Evolutionary conservation across 2,113 vertebrate species (phyloP).

Genomic region (Sceloporus undulatus): DNA sequence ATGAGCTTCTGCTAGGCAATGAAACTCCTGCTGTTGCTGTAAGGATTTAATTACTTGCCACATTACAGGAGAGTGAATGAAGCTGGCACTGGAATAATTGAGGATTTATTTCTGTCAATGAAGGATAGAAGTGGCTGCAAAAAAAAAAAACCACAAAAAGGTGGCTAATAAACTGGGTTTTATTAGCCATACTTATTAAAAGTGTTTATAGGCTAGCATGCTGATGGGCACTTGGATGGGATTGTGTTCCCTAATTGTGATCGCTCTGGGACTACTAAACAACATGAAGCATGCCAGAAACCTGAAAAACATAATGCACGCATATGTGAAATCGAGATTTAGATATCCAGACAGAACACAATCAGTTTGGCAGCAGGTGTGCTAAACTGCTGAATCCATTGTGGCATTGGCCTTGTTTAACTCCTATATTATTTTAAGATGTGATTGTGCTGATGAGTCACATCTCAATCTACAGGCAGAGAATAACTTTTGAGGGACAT

Average conservation of each 20-base stretch:
- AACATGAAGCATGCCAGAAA: slow-evolving; percentile 46
- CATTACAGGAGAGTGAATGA: slow-evolving; percentile 53
- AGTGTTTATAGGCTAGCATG: slow-evolving; percentile 58
- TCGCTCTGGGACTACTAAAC: slow-evolving; percentile 57
- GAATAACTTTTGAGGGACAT: not conserved
- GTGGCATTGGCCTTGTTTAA: slow-evolving; percentile 55
- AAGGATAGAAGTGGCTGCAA: slow-evolving; percentile 53
- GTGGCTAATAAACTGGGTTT: slow-evolving; percentile 63
- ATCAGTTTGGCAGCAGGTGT: slow-evolving; percentile 65
- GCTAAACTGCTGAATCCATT: slow-evolving; percentile 54
- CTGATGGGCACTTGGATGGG: slow-evolving; percentile 60
- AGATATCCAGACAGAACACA: slow-evolving; percentile 62
- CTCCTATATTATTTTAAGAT: slow-evolving; percentile 65
- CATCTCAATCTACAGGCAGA: not conserved
- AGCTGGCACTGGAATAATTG: slow-evolving; percentile 42
- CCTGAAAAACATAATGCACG: slow-evolving; percentile 58
- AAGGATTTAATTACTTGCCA: slow-evolving; percentile 62
- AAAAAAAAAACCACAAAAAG: slow-evolving; percentile 56
- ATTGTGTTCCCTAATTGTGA: slow-evolving; percentile 51
- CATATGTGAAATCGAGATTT: slow-evolving; percentile 71
- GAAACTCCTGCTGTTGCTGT: slow-evolving; percentile 50
- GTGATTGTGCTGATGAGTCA: slow-evolving; percentile 57
- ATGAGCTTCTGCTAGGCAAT: slow-evolving; percentile 42
- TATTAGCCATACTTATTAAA: slow-evolving; percentile 54
- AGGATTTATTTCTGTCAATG: slow-evolving; percentile 65